Evolutionary conservation across 2,888 invertebrate genomes (phyloP), one percentile per base, ranked within the genome.

Genomic region (Acanthosepion lycidas): DNA sequence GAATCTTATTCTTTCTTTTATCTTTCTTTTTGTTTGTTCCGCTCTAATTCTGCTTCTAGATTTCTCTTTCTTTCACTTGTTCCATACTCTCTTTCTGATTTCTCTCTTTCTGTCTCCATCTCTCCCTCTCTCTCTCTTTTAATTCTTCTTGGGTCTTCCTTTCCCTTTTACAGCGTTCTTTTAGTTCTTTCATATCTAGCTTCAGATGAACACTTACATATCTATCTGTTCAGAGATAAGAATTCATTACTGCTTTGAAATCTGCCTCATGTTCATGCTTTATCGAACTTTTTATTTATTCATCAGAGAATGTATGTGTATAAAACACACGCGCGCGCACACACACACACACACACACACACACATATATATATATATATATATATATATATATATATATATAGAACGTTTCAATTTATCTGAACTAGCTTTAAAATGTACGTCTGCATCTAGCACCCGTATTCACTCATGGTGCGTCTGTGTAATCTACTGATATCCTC

Each of bases 401-500:
- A 51, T 51, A 51, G 51, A 42, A 1, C 42, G 42, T 42, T 42
- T 42, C 42, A 2, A 42, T 42, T 42, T 42, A 42, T 42, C 42
- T 42, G 2, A 42, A 42, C 42, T 42, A 42, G 42, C 42, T 42
- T 42, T 42, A 42, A 42, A 42, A 42, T 42, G 42, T 18, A 78
- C 78, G 15, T 78, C 78, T 78, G n/a, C n/a, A n/a, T 78, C n/a
- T 33, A 15, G n/a, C n/a, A n/a, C 78, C 33, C 15, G 33, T 78
- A 78, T 78, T 78, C n/a, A 78, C 78, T 33, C 78, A 78, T 12
- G n/a, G 78, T 33, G n/a, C 78, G 78, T 33, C 78, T 78, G 33
- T 78, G n/a, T 78, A 78, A 78, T 78, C 78, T 78, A n/a, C n/a
- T 78, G n/a, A 15, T 78, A n/a, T 78, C 78, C n/a, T n/a, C 78